Conservation (phyloP, 1,140 invertebrate species). For the Aphaenogaster rudis region DNA sequence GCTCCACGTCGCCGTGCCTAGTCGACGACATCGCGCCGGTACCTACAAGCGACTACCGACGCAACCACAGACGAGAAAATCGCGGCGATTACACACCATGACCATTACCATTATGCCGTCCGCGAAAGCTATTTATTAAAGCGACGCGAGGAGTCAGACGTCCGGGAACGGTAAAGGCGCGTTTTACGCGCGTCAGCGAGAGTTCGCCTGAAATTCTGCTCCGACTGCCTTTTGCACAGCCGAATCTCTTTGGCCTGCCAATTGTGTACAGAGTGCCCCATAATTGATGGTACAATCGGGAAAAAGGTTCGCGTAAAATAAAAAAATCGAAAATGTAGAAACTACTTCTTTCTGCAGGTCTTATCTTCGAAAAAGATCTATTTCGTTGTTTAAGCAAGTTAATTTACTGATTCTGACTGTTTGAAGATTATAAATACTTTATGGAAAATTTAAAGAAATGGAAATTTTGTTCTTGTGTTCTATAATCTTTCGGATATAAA, state of each 20-base stretch:
- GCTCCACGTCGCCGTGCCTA: background rate
- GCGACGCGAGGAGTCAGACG: conserved; percentile 26
- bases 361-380: background rate
- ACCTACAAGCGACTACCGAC: conserved; percentile 44
- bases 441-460: background rate
- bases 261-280: background rate
- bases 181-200: conserved; percentile 54
- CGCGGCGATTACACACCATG: conserved; percentile 73
- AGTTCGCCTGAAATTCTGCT: conserved; percentile 62
- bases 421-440: background rate
- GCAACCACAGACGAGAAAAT: conserved; percentile 72
- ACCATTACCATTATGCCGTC: conserved; percentile 75
- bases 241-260: conserved; percentile 7
- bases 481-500: too few relatives aligned
- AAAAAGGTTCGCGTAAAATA: background rate
- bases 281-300: background rate
- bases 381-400: background rate
- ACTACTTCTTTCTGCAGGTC: background rate
- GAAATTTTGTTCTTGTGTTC: too few relatives aligned
- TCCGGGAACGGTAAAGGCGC: conserved; percentile 56
- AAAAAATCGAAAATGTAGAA: background rate
- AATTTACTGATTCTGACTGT: background rate
- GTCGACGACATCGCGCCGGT: background rate
- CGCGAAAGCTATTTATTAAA: conserved; percentile 76
- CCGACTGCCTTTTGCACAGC: background rate